Conservation (phyloP, 1,140 invertebrate species). For the Cryptotermes secundus region DNA sequence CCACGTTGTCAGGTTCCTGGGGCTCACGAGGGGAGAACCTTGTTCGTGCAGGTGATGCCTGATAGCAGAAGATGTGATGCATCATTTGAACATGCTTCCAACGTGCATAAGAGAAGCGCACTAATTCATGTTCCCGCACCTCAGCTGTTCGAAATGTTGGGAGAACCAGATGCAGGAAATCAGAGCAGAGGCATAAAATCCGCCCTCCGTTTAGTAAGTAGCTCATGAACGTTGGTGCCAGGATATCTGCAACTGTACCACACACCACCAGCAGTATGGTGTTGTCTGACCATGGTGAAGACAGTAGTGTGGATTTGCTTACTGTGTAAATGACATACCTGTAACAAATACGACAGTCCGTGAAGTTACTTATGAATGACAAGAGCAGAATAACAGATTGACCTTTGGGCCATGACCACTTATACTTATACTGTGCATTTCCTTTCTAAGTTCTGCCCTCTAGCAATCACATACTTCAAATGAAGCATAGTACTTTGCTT, state of each 20-base stretch:
- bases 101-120: slow-evolving; percentile 76
- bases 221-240: slow-evolving; percentile 66
- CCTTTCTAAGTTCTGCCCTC: no score
- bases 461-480: no score
- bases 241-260: slow-evolving; percentile 64
- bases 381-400: no score
- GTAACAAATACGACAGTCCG: not conserved
- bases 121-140: slow-evolving; percentile 76
- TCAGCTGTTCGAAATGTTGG: slow-evolving; percentile 80
- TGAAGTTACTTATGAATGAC: no score
- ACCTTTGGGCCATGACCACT: no score
- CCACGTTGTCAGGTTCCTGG: not conserved
- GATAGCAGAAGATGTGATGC: slow-evolving; percentile 85
- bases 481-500: no score
- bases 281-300: slow-evolving; percentile 68
- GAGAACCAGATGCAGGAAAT: slow-evolving; percentile 72
- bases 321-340: slow-evolving; percentile 78
- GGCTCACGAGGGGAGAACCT: slow-evolving; percentile 55
- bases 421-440: no score
- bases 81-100: slow-evolving; percentile 82
- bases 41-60: slow-evolving; percentile 75
- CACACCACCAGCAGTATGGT: slow-evolving; percentile 74
- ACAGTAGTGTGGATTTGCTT: slow-evolving; percentile 58
- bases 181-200: slow-evolving; percentile 80
- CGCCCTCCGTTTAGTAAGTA: slow-evolving; percentile 72